These are phyloP conservation scores for Heliocidaris tuberculata DNA, from an alignment of 35 echinoderm and acorn worm species.

Conservation along the genomic window DNA sequence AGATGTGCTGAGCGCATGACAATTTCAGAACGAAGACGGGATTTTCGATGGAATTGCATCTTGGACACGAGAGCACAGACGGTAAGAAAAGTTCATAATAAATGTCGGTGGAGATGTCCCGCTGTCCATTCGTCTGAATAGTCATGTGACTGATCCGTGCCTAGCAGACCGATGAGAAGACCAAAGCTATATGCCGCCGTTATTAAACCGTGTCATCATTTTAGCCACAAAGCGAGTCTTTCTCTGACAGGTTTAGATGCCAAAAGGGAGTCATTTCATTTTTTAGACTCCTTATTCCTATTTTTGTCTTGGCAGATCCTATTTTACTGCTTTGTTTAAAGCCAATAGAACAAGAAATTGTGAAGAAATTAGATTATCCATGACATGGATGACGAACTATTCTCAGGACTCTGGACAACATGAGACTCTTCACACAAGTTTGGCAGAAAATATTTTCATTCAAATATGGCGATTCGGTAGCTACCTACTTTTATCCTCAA, in stretches of 20 bases:
- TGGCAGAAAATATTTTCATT: not conserved
- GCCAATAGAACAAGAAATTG: not conserved
- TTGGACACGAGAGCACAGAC: not conserved
- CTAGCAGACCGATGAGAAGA: not conserved
- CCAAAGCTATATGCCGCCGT: not conserved
- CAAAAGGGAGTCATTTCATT: not conserved
- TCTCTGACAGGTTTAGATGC: not conserved
- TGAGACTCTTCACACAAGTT: not conserved
- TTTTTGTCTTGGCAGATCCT: not conserved
- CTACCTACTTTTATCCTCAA: no score
- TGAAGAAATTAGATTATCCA: not conserved
- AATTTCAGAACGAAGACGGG: not conserved
- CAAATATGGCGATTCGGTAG: not conserved
- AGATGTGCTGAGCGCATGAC: not conserved
- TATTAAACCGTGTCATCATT: conserved; percentile 3
- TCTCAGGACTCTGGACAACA: no score
- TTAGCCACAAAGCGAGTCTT: not conserved
- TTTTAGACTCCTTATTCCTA: not conserved
- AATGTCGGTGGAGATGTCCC: not conserved
- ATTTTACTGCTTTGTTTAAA: not conserved
- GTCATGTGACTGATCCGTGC: not conserved
- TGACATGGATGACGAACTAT: not conserved
- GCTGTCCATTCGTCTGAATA: not conserved
- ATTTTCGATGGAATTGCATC: not conserved
- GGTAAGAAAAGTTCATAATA: conserved; percentile 4